These are phyloP conservation scores for Eledone cirrhosa DNA, from an alignment of 2,888 invertebrate genomes.

Conservation along the genomic window DNA sequence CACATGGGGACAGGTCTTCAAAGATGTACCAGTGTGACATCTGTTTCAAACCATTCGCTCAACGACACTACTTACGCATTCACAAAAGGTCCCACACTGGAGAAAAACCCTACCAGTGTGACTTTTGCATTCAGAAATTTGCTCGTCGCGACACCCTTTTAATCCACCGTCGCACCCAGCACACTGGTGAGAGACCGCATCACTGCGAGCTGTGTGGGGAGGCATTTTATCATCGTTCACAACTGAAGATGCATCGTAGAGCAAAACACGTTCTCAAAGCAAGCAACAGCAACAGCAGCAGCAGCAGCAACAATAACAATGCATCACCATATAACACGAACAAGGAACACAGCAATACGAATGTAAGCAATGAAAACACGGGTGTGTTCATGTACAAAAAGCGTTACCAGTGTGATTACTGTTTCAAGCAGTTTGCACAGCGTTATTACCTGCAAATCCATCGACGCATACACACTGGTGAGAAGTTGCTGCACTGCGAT, in stretches of 20 bases:
- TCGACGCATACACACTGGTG: slow-evolving; percentile 11
- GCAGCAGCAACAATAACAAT: not conserved
- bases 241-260: slow-evolving; percentile 4
- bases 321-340: not conserved
- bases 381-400: slow-evolving; percentile 3
- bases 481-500: not conserved
- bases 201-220: slow-evolving; percentile 8
- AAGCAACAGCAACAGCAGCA: not conserved
- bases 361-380: not conserved
- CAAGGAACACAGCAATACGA: not conserved
- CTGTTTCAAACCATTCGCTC: slow-evolving; percentile 4
- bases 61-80: slow-evolving; percentile 61
- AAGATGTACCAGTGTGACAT: slow-evolving; percentile 20
- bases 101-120: slow-evolving; percentile 99
- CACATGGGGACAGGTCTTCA: not conserved
- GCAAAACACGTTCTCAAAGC: slow-evolving; percentile 9
- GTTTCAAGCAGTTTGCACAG: slow-evolving; percentile 14
- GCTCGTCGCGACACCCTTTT: slow-evolving; percentile 14
- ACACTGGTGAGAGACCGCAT: not conserved
- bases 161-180: slow-evolving; percentile 14
- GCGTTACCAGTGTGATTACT: slow-evolving; percentile 20
- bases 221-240: slow-evolving; percentile 5
- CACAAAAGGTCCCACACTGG: slow-evolving; percentile 72
- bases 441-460: slow-evolving; percentile 10
- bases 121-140: slow-evolving; percentile 77